These are phyloP conservation scores for Patagioenas fasciata DNA, from an alignment of 2,113 vertebrate species.

Conservation along the genomic window DNA sequence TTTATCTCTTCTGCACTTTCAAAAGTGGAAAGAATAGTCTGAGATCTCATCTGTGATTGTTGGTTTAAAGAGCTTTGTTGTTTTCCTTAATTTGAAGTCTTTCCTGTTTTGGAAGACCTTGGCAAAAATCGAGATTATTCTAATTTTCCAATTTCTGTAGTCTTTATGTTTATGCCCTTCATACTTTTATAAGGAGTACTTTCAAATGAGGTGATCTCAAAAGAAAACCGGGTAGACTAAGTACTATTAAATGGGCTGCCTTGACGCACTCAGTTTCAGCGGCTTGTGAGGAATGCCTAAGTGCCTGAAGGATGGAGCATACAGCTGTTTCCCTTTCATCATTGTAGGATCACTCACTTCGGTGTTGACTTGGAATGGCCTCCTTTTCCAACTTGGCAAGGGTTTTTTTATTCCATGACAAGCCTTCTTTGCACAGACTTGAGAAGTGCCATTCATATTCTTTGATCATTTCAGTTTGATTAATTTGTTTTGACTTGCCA, in stretches of 20 bases:
- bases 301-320: neutral
- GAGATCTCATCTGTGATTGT: neutral
- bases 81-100: neutral
- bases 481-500: neutral
- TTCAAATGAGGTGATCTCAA: neutral
- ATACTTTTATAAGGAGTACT: neutral
- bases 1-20: neutral
- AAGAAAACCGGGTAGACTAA: neutral
- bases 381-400: neutral
- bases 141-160: neutral
- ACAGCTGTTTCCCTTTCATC: neutral
- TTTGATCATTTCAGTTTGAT: neutral
- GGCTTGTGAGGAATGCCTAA: neutral
- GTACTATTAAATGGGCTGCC: neutral
- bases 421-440: neutral
- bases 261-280: neutral
- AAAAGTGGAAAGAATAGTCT: neutral
- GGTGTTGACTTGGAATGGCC: neutral
- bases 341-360: neutral
- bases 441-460: neutral
- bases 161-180: neutral
- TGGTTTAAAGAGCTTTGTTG: neutral
- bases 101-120: neutral
- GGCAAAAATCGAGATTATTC: neutral
- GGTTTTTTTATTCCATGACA: neutral